Percentiles rank a stretch among this genome's conserved stretches.
Conservation (phyloP, 2,888 invertebrate species). For the Tachina lurida region DNA sequence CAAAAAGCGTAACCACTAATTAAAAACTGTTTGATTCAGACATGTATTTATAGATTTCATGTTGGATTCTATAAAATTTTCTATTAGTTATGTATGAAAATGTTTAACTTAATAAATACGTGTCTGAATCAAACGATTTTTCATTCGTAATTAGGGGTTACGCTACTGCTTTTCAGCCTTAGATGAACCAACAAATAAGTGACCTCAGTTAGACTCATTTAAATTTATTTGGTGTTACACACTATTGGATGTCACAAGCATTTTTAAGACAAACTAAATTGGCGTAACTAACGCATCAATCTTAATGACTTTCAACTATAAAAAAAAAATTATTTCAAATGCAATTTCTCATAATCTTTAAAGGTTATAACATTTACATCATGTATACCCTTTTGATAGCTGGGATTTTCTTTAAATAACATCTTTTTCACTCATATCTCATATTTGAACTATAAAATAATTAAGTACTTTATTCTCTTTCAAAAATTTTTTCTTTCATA, state of each 20-base stretch:
- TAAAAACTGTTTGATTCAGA: too few species aligned
- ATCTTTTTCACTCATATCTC: slow-evolving; percentile 41
- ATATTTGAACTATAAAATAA: slow-evolving; percentile 64
- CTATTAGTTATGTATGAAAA: too few species aligned
- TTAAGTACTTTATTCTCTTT: slow-evolving; percentile 48
- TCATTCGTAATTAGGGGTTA: too few species aligned
- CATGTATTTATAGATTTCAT: too few species aligned
- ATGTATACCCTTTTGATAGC: slow-evolving; percentile 5
- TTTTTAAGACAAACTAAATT: background rate
- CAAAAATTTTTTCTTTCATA: background rate
- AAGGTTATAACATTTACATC: slow-evolving; percentile 47
- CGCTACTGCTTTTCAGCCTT: too few species aligned
- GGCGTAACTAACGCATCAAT: background rate
- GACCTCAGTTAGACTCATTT: too few species aligned
- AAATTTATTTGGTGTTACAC: too few species aligned
- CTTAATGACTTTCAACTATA: background rate
- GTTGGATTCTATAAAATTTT: too few species aligned
- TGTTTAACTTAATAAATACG: too few species aligned
- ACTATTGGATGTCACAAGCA: background rate
- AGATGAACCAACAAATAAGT: too few species aligned
- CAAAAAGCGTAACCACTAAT: too few species aligned
- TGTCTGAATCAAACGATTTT: too few species aligned
- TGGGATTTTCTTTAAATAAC: slow-evolving; percentile 18
- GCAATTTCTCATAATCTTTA: slow-evolving; percentile 38
- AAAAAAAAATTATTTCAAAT: background rate